Evolutionary conservation across 1,140 invertebrate species (phyloP), one percentile per base, ranked within the genome.

Genomic region (Macrostomum lignano): DNA sequence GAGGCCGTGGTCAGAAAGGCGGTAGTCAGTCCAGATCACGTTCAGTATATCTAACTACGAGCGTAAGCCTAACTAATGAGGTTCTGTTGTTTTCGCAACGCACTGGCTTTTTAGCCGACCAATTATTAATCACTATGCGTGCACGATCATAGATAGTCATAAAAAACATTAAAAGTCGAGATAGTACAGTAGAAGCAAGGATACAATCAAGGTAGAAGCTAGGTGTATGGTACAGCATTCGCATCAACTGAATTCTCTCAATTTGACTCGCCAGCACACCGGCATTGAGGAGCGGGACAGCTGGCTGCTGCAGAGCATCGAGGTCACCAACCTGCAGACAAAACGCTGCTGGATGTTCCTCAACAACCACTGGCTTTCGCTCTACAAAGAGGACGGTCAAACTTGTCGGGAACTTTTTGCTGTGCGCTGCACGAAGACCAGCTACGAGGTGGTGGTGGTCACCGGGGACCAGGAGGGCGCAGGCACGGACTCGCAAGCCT

Each of bases 401-500:
- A 42, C 41, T 1, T 36, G 36, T 5, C 38, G 54, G 14, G 46
- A 54, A 38, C 38, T 57, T 9, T 52, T 45, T 35, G 46, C 52
- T 17, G 39, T 46, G 30, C 38, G 44, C 22, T 38, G 40, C 6
- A 38, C 44, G 23, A 54, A 47, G 42, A 56, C 53, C 40, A 48
- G 51, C 55, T 22, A 37, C 10, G 49, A 54, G 37, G 44, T 54
- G 9, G 45, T 51, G 5, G 42, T 44, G 9, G 48, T 54, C 42
- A 62, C 60, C 13, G 60, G 58, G 0, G 45, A 56, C 33, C 52
- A 51, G 25, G 42, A 44, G 31, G 56, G 51, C 13, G 55, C 55
- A 17, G 58, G 51, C 2, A 60, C 56, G 14, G 57, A 60, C 41
- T 55, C 57, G 11, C 52, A 53, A 34, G 53, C 60, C 11, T 45